Evolutionary conservation across 2,888 invertebrate genomes (phyloP).

Genomic region (Trilocha varians): DNA sequence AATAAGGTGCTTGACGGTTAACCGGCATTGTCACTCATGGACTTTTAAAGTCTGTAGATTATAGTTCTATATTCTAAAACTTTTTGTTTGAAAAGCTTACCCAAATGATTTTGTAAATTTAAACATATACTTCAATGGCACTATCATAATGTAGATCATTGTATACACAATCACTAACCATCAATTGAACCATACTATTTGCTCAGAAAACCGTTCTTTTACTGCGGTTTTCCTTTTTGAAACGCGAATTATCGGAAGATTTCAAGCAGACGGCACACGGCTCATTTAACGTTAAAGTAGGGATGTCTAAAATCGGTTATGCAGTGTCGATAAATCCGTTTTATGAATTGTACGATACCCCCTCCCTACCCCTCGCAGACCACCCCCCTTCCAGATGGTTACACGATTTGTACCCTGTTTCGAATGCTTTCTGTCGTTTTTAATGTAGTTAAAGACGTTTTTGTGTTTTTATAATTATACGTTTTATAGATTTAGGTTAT

Average conservation of each 20-base stretch:
- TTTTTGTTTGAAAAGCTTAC: too few species aligned
- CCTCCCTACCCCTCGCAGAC: slow-evolving; percentile 35
- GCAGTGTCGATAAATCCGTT: slow-evolving; percentile 36
- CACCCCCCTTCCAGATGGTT: slow-evolving; percentile 53
- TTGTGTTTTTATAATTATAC: background rate
- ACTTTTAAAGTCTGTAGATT: too few species aligned
- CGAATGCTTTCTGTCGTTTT: slow-evolving; percentile 2
- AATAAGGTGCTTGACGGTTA: too few species aligned
- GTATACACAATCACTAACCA: too few species aligned
- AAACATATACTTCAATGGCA: too few species aligned
- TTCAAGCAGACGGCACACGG: slow-evolving; percentile 1
- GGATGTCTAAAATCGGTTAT: slow-evolving; percentile 14
- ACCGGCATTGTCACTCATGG: too few species aligned
- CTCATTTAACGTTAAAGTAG: background rate
- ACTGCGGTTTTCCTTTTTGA: background rate
- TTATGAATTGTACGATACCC: slow-evolving; percentile 34
- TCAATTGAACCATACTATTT: too few species aligned
- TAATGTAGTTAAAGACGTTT: slow-evolving; percentile 4
- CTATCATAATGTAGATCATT: too few species aligned
- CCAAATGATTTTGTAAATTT: too few species aligned
- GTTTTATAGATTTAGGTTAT: too few species aligned
- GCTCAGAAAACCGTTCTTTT: too few species aligned
- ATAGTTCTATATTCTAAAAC: too few species aligned
- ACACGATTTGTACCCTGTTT: slow-evolving; percentile 19
- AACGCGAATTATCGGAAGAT: background rate